phyloP scores from a whole-genome alignment of 2,888 invertebrate species.

The Digitonthophagus gazella region DNA sequence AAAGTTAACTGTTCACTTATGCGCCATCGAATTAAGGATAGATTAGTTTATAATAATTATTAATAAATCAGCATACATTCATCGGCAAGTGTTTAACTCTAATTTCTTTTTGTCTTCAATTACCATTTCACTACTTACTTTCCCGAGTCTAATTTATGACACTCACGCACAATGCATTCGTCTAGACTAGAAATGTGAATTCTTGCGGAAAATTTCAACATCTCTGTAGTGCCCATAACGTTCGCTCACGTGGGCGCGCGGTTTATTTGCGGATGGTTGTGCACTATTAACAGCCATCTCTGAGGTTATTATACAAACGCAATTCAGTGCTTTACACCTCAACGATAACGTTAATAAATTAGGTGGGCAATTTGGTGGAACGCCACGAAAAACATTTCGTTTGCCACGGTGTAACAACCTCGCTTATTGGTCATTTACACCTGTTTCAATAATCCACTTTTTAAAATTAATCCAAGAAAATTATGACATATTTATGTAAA shows the following conservation, averaged over 20 bases:
- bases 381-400: too few relatives aligned
- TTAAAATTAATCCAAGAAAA: too few relatives aligned
- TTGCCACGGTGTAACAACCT: too few relatives aligned
- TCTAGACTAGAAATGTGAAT: constrained; percentile 2
- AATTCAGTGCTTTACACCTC: constrained; percentile 7
- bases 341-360: constrained; percentile 11
- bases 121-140: background rate
- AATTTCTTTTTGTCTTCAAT: too few relatives aligned
- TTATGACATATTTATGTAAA: too few relatives aligned
- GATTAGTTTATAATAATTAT: too few relatives aligned
- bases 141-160: background rate
- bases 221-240: background rate
- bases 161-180: background rate
- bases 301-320: constrained; percentile 14
- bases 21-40: too few relatives aligned
- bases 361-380: constrained; percentile 11
- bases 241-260: background rate
- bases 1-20: too few relatives aligned
- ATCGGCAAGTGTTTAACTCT: too few relatives aligned
- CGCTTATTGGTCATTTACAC: too few relatives aligned
- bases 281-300: constrained; percentile 7
- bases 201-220: constrained; percentile 14
- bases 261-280: constrained; percentile 16
- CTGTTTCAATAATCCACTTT: too few relatives aligned
- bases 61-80: too few relatives aligned